phyloP scores from a whole-genome alignment of 2,113 vertebrate species.

The Edolisoma coerulescens region DNA sequence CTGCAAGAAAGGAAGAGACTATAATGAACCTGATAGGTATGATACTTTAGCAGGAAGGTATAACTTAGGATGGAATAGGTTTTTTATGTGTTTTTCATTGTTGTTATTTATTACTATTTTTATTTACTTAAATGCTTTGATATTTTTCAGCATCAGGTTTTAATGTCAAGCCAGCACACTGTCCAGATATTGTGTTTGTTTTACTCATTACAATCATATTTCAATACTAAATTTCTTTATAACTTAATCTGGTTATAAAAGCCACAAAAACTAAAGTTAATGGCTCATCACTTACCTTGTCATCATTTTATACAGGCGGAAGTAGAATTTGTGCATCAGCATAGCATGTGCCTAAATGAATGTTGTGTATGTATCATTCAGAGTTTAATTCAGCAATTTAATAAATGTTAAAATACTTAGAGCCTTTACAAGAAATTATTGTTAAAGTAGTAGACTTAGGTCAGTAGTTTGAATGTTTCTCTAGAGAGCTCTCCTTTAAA shows the following conservation, averaged over 20 bases:
- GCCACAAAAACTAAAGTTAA: not conserved
- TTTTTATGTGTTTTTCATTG: not conserved
- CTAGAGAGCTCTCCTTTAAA: not conserved
- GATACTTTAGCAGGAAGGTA: not conserved
- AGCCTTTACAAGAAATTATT: not conserved
- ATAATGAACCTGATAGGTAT: constrained; percentile 84
- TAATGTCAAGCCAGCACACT: not conserved
- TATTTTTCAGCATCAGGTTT: not conserved
- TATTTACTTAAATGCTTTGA: not conserved
- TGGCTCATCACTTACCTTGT: not conserved
- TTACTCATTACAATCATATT: not conserved
- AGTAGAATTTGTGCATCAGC: not conserved
- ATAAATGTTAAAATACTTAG: not conserved
- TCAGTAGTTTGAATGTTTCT: not conserved
- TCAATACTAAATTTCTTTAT: not conserved
- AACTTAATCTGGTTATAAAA: not conserved
- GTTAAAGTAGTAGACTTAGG: not conserved
- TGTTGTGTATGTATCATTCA: not conserved
- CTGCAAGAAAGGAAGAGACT: constrained; percentile 80
- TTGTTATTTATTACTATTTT: not conserved
- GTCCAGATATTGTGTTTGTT: not conserved
- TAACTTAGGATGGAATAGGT: not conserved
- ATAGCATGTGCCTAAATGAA: not conserved
- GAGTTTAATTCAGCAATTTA: not conserved
- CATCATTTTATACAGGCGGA: not conserved